A percentile compares a stretch with the other conserved stretches of the same genome.
Conservation (phyloP, 2,113 vertebrate species). For the Pithys albifrons region DNA sequence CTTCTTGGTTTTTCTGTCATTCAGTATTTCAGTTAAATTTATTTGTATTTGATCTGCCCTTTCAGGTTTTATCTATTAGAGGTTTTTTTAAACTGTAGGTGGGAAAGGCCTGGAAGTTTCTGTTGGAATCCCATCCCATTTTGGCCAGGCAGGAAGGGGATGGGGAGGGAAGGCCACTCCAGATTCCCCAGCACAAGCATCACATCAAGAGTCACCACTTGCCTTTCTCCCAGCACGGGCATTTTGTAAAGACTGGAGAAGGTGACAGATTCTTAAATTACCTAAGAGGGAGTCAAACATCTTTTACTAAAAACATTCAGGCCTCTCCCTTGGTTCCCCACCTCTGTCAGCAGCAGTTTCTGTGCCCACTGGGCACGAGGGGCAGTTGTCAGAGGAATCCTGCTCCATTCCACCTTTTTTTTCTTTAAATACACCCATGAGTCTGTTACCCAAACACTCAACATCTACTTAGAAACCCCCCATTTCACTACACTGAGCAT, state of each 20-base stretch:
- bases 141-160: background rate
- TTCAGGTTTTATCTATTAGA: background rate
- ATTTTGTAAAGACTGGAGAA: background rate
- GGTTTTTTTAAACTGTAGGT: background rate
- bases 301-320: background rate
- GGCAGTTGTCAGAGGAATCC: background rate
- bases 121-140: background rate
- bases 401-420: background rate
- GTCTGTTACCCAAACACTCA: background rate
- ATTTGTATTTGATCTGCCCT: background rate
- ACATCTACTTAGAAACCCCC: background rate
- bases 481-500: background rate
- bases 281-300: background rate
- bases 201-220: background rate
- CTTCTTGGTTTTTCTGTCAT: background rate
- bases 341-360: background rate
- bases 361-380: background rate
- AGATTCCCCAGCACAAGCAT: background rate
- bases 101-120: background rate
- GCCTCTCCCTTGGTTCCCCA: background rate
- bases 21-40: background rate
- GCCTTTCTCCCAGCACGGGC: background rate
- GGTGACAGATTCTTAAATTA: background rate
- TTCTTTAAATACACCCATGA: background rate
- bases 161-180: background rate